A percentile compares a stretch with the other conserved stretches of the same genome.
These are phyloP conservation scores for Tamias sibiricus DNA, from an alignment of 2,113 vertebrate species.

Conservation along the genomic window DNA sequence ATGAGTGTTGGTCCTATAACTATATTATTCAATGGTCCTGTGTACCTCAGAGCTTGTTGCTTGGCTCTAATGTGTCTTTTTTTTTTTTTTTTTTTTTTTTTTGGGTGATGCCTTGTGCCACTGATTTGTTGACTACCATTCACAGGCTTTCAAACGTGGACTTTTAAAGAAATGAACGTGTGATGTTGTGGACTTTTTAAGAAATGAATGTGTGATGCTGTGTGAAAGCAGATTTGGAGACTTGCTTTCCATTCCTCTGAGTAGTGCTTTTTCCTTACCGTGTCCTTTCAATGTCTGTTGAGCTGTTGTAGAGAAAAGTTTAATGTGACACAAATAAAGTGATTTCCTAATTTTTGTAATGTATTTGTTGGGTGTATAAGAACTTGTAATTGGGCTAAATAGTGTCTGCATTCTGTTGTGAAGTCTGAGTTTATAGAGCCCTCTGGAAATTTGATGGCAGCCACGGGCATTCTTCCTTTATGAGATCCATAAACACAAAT, in stretches of 20 bases:
- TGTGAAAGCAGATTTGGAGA: background rate
- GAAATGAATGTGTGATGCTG: background rate
- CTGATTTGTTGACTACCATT: background rate
- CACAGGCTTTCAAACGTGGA: constrained; percentile 4
- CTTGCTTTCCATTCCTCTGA: background rate
- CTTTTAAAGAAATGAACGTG: background rate
- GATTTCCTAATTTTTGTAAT: constrained; percentile 34
- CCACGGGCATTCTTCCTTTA: background rate
- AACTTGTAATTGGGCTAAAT: background rate
- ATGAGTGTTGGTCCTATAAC: background rate
- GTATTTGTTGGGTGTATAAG: background rate
- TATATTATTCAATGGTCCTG: background rate
- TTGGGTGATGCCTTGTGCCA: constrained; percentile 15
- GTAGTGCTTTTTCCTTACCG: background rate
- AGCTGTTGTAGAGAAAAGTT: constrained; percentile 62
- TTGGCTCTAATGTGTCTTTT: background rate
- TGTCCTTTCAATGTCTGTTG: background rate
- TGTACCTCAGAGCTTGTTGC: background rate
- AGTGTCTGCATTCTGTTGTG: background rate
- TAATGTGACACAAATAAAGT: background rate
- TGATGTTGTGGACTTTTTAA: background rate
- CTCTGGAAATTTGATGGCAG: constrained; percentile 21
- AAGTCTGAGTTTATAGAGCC: constrained; percentile 12
- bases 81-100: no score
- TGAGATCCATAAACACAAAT: background rate